Evolutionary conservation across 2,888 invertebrate genomes (phyloP).

Genomic region (Sesia apiformis): DNA sequence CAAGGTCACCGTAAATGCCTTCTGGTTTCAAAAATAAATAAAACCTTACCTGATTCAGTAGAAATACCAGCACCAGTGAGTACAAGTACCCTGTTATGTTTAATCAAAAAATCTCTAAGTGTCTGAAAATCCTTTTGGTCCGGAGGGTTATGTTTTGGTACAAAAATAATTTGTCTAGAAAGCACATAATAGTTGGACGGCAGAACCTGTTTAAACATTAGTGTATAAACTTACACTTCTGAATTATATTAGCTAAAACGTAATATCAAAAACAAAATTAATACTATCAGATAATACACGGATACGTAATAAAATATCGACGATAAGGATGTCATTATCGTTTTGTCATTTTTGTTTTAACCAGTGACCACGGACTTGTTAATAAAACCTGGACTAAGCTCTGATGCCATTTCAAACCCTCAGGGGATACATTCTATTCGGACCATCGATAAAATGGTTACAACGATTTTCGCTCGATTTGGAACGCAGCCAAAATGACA

Average conservation of each 20-base stretch:
- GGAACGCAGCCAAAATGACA: too few relatives aligned
- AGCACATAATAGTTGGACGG: constrained; percentile 1
- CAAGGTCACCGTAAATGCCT: background rate
- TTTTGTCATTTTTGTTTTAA: too few relatives aligned
- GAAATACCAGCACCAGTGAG: constrained; percentile 97
- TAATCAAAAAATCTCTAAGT: constrained; percentile 75
- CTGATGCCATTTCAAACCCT: too few relatives aligned
- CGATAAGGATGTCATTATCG: too few relatives aligned
- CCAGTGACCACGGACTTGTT: too few relatives aligned
- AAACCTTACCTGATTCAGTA: constrained; percentile 86
- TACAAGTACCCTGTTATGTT: constrained; percentile 76
- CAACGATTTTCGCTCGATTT: too few relatives aligned
- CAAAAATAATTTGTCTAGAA: constrained; percentile 49
- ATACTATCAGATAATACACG: too few relatives aligned
- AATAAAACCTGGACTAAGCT: too few relatives aligned
- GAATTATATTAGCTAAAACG: background rate
- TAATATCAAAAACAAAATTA: background rate
- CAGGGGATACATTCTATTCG: too few relatives aligned
- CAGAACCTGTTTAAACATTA: constrained; percentile 23
- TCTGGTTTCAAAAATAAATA: background rate
- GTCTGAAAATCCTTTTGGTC: constrained; percentile 71
- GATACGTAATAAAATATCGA: too few relatives aligned
- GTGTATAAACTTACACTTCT: background rate
- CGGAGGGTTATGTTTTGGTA: constrained; percentile 83
- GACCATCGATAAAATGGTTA: too few relatives aligned